Percentiles rank a stretch among this genome's conserved stretches.
phyloP scores from a whole-genome alignment of 2,113 vertebrate species.

The Paraplagusia blochii region DNA sequence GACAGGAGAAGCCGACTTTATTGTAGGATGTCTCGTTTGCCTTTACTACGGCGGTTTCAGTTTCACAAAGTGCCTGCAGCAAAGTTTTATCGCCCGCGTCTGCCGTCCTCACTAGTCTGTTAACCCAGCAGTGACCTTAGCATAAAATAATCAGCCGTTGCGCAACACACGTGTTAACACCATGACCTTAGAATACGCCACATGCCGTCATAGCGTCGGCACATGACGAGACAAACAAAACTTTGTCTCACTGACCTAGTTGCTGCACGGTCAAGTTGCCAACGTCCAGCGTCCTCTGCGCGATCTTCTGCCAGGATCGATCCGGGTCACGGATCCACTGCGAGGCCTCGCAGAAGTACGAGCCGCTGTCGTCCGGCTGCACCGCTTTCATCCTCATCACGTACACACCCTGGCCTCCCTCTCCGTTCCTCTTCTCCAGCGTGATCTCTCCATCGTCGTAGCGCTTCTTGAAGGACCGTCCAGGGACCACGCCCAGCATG shows the following conservation, averaged over 20 bases:
- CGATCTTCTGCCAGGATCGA: constrained; percentile 82
- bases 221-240: not conserved
- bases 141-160: not conserved
- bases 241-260: constrained; percentile 72
- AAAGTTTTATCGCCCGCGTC: not conserved
- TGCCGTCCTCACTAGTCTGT: not conserved
- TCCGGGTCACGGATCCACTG: constrained; percentile 87
- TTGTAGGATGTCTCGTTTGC: not conserved
- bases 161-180: not conserved
- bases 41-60: too few species aligned
- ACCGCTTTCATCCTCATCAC: constrained; percentile 76
- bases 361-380: constrained; percentile 75
- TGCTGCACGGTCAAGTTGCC: constrained; percentile 80
- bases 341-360: constrained; percentile 81
- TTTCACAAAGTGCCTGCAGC: not conserved
- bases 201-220: not conserved
- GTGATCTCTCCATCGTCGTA: constrained; percentile 75
- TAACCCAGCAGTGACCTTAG: not conserved
- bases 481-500: constrained; percentile 70
- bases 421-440: constrained; percentile 76
- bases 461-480: constrained; percentile 68
- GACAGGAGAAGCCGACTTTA: not conserved
- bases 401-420: constrained; percentile 70
- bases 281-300: constrained; percentile 80
- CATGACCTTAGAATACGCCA: not conserved